Evolutionary conservation across 92 coral and sea anemone genomes (phyloP).

Genomic region (Blastomussa wellsi): DNA sequence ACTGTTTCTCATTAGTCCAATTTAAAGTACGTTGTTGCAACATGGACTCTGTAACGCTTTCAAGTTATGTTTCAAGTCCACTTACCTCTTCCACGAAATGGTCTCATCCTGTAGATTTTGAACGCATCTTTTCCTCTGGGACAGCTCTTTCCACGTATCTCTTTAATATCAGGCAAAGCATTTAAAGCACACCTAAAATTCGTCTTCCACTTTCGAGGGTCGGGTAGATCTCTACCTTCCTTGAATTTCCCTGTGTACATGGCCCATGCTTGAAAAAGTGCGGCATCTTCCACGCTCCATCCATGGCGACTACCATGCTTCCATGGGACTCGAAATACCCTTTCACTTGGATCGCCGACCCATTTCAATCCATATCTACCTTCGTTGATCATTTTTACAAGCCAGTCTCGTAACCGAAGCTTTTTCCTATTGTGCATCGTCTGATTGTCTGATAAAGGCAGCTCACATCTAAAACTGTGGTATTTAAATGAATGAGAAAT

Average conservation of each 20-base stretch:
- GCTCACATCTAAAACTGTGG: neutral
- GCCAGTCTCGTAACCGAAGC: slow-evolving; percentile 83
- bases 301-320: slow-evolving; percentile 87
- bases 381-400: slow-evolving; percentile 63
- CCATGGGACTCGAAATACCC: slow-evolving; percentile 82
- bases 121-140: slow-evolving; percentile 84
- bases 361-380: slow-evolving; percentile 73
- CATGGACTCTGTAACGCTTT: neutral
- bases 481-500: neutral
- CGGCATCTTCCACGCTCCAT: slow-evolving; percentile 78
- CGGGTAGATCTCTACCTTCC: slow-evolving; percentile 56
- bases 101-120: slow-evolving; percentile 78
- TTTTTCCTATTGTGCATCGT: slow-evolving; percentile 64
- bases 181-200: slow-evolving; percentile 89
- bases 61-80: neutral
- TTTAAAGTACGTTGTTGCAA: neutral
- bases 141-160: slow-evolving; percentile 68
- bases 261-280: slow-evolving; percentile 84
- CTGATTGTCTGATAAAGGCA: slow-evolving; percentile 22
- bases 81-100: slow-evolving; percentile 59
- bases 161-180: slow-evolving; percentile 87
- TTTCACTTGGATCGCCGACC: slow-evolving; percentile 61
- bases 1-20: neutral
- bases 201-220: slow-evolving; percentile 89
- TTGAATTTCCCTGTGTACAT: slow-evolving; percentile 77